Percentiles rank a stretch among this genome's conserved stretches.
phyloP scores from a whole-genome alignment of 35 echinoderm and acorn worm species.

The Amphiura filiformis region DNA sequence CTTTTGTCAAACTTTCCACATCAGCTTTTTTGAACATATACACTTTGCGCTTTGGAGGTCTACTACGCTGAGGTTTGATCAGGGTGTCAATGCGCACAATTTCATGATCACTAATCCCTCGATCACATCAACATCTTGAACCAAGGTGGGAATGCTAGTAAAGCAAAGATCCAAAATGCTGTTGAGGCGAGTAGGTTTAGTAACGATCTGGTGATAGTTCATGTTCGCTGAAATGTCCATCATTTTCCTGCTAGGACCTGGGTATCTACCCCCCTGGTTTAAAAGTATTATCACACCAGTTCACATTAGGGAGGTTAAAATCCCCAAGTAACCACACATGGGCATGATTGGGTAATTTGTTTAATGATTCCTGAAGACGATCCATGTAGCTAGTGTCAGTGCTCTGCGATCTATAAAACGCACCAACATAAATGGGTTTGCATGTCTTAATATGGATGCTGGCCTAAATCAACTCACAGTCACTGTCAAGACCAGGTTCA shows the following conservation, averaged over 20 bases:
- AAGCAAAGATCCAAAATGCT: slow-evolving; percentile 17
- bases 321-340: slow-evolving; percentile 64
- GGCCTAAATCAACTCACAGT: no score
- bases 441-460: no score
- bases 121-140: neutral
- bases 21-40: slow-evolving; percentile 2
- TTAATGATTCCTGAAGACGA: slow-evolving; percentile 30
- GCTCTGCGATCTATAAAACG: neutral
- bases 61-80: neutral
- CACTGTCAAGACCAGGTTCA: no score
- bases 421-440: no score
- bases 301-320: slow-evolving; percentile 60
- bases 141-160: slow-evolving; percentile 6
- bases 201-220: slow-evolving; percentile 3
- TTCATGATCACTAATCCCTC: slow-evolving; percentile 37
- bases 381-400: slow-evolving; percentile 60
- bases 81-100: neutral
- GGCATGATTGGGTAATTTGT: slow-evolving; percentile 53
- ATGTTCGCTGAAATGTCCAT: slow-evolving; percentile 34
- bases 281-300: slow-evolving; percentile 47
- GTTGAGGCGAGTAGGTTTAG: neutral
- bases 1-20: neutral
- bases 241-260: slow-evolving; percentile 59
- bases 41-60: slow-evolving; percentile 2
- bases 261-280: slow-evolving; percentile 55